Conservation (phyloP, 2,888 invertebrate species). For the Selenia dentaria region DNA sequence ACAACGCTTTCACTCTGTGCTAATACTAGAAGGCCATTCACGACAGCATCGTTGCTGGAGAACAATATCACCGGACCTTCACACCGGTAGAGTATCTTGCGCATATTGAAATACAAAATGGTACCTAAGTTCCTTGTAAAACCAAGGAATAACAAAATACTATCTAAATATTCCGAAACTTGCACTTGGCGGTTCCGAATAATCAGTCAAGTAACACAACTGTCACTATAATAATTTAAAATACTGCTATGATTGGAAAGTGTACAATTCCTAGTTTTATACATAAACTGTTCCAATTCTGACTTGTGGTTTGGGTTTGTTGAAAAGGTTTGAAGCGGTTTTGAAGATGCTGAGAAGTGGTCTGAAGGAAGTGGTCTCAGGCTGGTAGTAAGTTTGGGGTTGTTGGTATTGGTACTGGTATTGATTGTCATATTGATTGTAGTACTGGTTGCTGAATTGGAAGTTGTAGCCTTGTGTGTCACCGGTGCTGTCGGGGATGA, state of each 20-base stretch:
- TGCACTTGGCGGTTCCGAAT: conserved; percentile 66
- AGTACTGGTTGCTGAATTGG: conserved; percentile 45
- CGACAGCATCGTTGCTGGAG: conserved; percentile 64
- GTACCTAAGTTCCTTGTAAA: conserved; percentile 76
- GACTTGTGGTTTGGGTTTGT: conserved; percentile 70
- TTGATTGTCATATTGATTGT: conserved; percentile 66
- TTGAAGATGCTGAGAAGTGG: conserved; percentile 77
- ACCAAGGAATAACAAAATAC: conserved; percentile 78
- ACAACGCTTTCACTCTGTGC: conserved; percentile 62
- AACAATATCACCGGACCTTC: conserved; percentile 68
- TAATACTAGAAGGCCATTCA: conserved; percentile 76
- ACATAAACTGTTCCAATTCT: conserved; percentile 75
- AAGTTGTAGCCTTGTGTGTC: conserved; percentile 69
- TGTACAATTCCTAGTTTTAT: conserved; percentile 41
- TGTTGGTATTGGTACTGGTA: conserved; percentile 66
- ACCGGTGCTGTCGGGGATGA: conserved; percentile 81
- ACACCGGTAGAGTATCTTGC: conserved; percentile 47
- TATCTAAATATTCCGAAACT: conserved; percentile 73
- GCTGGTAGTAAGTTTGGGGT: conserved; percentile 55
- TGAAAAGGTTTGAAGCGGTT: conserved; percentile 70
- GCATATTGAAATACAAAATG: conserved; percentile 45
- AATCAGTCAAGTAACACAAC: conserved; percentile 80
- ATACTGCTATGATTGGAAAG: conserved; percentile 61
- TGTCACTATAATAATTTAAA: conserved; percentile 71
- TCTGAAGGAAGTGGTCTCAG: conserved; percentile 69